Percentiles rank a stretch among this genome's conserved stretches.
phyloP scores from a whole-genome alignment of 2,888 invertebrate species.

The Drosophila helvetica region DNA sequence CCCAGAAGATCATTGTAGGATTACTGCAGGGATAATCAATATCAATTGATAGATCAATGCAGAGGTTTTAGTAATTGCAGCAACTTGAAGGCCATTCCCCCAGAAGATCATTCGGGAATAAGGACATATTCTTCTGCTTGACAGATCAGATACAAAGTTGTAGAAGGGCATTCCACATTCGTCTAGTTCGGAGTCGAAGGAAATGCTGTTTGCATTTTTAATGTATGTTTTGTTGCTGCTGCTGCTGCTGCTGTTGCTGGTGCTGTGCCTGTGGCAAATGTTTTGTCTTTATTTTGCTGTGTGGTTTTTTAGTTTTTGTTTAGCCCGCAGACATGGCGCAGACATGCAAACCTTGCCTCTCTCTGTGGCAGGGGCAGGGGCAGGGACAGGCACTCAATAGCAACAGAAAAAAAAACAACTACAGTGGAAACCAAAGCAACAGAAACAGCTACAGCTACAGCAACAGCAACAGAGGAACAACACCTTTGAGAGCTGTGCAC shows the following conservation, averaged over 20 bases:
- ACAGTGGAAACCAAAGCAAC: constrained; percentile 1
- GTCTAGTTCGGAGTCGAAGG: background rate
- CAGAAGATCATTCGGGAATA: too few relatives aligned
- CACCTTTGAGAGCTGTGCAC: constrained; percentile 48
- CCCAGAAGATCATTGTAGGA: too few relatives aligned
- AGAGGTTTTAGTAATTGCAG: too few relatives aligned
- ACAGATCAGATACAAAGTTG: background rate
- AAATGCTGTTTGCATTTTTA: constrained; percentile 46
- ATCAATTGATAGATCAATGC: too few relatives aligned
- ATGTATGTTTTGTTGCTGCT: constrained; percentile 31
- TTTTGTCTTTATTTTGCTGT: constrained; percentile 44
- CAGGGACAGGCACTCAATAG: constrained; percentile 8
- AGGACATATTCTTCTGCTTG: background rate
- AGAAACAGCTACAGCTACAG: background rate
- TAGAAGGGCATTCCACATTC: constrained; percentile 6
- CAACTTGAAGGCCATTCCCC: too few relatives aligned
- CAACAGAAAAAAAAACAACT: background rate
- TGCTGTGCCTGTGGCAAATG: constrained; percentile 45
- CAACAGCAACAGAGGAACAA: constrained; percentile 34
- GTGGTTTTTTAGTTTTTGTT: constrained; percentile 23
- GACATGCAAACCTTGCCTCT: constrained; percentile 51
- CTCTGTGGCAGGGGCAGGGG: too few relatives aligned
- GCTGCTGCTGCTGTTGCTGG: constrained; percentile 30
- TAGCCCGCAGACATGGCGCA: constrained; percentile 50
- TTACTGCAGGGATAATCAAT: too few relatives aligned